Evolutionary conservation across 2,113 vertebrate genomes (phyloP), one percentile per base, ranked within the genome.

Genomic region (Catharus fuscescens): DNA sequence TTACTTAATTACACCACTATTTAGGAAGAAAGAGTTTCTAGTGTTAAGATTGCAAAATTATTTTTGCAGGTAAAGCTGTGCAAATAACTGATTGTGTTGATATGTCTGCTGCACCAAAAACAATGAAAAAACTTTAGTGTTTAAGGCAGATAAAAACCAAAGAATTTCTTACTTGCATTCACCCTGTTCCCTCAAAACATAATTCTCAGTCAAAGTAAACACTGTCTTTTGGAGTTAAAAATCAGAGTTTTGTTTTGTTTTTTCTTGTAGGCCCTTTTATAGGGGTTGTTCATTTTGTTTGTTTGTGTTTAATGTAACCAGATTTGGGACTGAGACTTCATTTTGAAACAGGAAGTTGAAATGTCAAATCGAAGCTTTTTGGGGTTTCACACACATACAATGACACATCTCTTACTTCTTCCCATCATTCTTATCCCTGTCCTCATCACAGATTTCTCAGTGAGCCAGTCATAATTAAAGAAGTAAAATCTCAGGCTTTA

Each of bases 221-320:
- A 28, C 53, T 71, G 4, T 6, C 7, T 40, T 14, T 8, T 48
- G 3, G 7, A 81, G 28, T 2, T 52, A 57, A 61, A 87, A 79
- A 18, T 7, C 0, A 31, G 48, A 12, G 0, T 1, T 45, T 45
- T 78, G 9, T 8, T 10, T 36, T 18, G 4, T n/a, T 78, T 82
- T 48, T 44, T 71, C 10, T 32, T 84, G 0, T 28, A 61, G 2
- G 5, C 3, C 18, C 1, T 32, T 76, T 36, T 14, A 2, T 8
- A 5, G 4, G 2, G 1, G 2, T 3, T 23, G 21, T 31, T 24
- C 8, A 10, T 67, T 50, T 34, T 8, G 2, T 38, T 64, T 59
- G 8, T 6, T 36, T 38, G 3, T 10, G 65, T 79, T 88, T 62
- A 26, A 38, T 56, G 32, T 34, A 80, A 59, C 3, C 4, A 59